Conservation (phyloP, 2,113 vertebrate species). For the Trinectes maculatus region DNA sequence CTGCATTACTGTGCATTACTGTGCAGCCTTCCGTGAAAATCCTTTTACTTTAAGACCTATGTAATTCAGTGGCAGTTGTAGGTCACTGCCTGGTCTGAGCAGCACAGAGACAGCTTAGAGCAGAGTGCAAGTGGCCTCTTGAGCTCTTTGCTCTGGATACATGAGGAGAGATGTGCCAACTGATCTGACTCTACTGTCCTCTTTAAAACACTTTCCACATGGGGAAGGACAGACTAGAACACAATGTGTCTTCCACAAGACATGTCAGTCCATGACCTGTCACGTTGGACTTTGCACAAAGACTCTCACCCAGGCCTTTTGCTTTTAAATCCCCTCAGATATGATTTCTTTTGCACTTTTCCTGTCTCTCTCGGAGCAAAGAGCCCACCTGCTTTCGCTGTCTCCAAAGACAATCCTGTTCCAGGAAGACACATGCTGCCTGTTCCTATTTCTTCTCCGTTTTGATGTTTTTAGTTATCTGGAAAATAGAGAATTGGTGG, state of each 20-base stretch:
- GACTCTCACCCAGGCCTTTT: slow-evolving; percentile 42
- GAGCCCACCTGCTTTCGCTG: slow-evolving; percentile 57
- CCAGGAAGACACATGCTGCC: slow-evolving; percentile 51
- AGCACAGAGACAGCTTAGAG: slow-evolving; percentile 14
- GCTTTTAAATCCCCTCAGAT: background rate
- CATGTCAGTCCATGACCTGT: slow-evolving; percentile 31
- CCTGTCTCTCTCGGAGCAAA: slow-evolving; percentile 11
- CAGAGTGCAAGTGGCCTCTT: slow-evolving; percentile 25
- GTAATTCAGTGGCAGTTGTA: slow-evolving; percentile 54
- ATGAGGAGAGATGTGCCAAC: slow-evolving; percentile 40
- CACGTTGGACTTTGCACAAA: slow-evolving; percentile 33
- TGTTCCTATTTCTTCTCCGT: slow-evolving; percentile 34
- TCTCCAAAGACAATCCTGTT: slow-evolving; percentile 20
- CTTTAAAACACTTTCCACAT: slow-evolving; percentile 28
- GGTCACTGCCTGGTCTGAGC: slow-evolving; percentile 26
- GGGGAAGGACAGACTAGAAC: slow-evolving; percentile 24
- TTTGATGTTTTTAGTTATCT: slow-evolving; percentile 52
- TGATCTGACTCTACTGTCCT: slow-evolving; percentile 23
- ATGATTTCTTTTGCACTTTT: slow-evolving; percentile 40
- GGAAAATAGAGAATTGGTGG: slow-evolving; percentile 20
- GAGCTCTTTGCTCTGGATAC: slow-evolving; percentile 31
- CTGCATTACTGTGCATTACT: slow-evolving; percentile 7
- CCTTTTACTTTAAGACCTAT: slow-evolving; percentile 69
- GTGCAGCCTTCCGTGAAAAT: slow-evolving; percentile 51
- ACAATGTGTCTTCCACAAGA: slow-evolving; percentile 41